A percentile compares a stretch with the other conserved stretches of the same genome.
These are phyloP conservation scores for Procambarus clarkii DNA, from an alignment of 1,140 invertebrate genomes.

Conservation along the genomic window DNA sequence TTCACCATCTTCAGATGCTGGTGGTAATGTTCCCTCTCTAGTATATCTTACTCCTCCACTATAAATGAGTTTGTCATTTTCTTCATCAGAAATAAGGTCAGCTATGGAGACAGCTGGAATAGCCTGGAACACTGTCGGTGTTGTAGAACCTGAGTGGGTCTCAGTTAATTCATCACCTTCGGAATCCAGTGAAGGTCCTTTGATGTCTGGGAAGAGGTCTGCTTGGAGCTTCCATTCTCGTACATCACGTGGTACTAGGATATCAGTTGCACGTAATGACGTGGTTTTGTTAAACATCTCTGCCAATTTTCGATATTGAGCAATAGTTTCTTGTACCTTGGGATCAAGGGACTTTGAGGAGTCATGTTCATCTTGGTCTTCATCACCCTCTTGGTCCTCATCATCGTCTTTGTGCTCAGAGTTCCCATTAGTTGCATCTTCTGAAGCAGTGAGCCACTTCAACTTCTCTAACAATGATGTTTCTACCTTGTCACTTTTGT, in stretches of 20 bases:
- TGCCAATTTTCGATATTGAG: constrained; percentile 64
- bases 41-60: constrained; percentile 71
- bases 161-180: constrained; percentile 41
- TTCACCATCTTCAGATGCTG: constrained; percentile 8
- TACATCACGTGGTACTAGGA: constrained; percentile 73
- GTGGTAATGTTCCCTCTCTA: constrained; percentile 68
- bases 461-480: constrained; percentile 68
- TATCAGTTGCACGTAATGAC: constrained; percentile 57
- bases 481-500: constrained; percentile 70
- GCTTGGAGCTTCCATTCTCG: constrained; percentile 72
- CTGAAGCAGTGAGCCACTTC: constrained; percentile 69
- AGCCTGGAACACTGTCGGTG: constrained; percentile 58
- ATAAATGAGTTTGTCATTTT: constrained; percentile 70
- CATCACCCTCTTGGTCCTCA: constrained; percentile 35
- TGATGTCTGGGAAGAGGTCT: constrained; percentile 53
- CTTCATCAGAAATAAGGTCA: constrained; percentile 62
- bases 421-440: constrained; percentile 70
- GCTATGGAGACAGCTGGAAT: constrained; percentile 64
- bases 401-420: constrained; percentile 52
- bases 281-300: constrained; percentile 71
- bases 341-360: background rate
- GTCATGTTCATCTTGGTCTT: constrained; percentile 32
- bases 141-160: constrained; percentile 53
- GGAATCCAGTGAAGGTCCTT: constrained; percentile 18
- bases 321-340: constrained; percentile 56